Base-by-base conservation (phyloP, 2,888 invertebrate species). In the Tinea trinotella region DNA sequence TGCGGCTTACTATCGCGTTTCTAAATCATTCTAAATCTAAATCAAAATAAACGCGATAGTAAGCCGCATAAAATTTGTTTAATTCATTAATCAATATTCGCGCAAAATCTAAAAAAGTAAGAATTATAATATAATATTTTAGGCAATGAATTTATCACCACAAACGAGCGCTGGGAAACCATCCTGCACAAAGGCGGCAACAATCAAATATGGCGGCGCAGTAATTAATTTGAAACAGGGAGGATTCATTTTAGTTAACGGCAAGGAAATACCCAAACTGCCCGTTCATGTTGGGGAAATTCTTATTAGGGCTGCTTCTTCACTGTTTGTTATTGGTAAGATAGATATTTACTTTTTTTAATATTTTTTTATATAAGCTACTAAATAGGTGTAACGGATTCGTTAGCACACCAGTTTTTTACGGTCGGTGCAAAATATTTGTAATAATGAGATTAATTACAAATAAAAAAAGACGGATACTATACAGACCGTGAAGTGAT, bases 151-250 rank as follows among this genome's bases (percentile, higher is more conserved):
- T 67, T 87, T 91, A 54, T 86, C 87, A 0, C 75, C 87, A 0
- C 88, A 89, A 18, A 80, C 87, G 57, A 85, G 85, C n/a, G 71
- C 76, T 3, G 76, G 88, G 40, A 74, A 83, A 44, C 93, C 94
- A 0, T 93, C 95, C 0, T 96, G 96, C 69, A 95, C 95, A 0
- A 95, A 93, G 71, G 89, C 94, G 0, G 89, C 95, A 0, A 93
- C 90, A 0, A 72, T 95, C 12, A 84, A 78, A 12, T 76, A 88
- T 55, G 75, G 76, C 0, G 86, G 84, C 0, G 83, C 80, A 15
- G 74, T 66, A 1, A 89, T 96, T 2, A 92, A 92, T 63, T 71
- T 96, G 61, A 93, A 93, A 65, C 95, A 95, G 65, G 91, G 92
- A 35, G 89, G 91, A 5, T 88, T 89, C 56, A 88, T 94, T 1